These are phyloP conservation scores for Hanleya hanleyi DNA, from an alignment of 2,888 invertebrate species.

Conservation along the genomic window DNA sequence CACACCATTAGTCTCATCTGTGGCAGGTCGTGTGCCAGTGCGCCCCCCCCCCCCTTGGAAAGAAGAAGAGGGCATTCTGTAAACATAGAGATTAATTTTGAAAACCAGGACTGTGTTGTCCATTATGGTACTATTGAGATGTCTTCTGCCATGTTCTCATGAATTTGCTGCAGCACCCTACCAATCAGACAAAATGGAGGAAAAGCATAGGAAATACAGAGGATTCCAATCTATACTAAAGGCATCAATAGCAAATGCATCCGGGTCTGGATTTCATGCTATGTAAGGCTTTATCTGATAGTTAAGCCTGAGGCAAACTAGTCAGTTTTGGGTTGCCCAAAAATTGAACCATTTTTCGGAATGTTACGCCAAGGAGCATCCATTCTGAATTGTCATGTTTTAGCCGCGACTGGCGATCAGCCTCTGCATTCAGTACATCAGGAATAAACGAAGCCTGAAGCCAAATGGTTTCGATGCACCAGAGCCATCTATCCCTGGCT, in stretches of 20 bases:
- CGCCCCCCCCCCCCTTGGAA: neutral
- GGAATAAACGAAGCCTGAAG: neutral
- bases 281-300: constrained; percentile 8
- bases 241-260: neutral
- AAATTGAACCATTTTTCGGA: neutral
- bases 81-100: constrained; percentile 6
- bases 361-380: neutral
- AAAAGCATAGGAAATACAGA: neutral
- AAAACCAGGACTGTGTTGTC: constrained; percentile 16
- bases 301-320: constrained; percentile 10
- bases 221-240: neutral
- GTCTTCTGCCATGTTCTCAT: neutral
- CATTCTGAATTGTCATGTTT: constrained; percentile 5
- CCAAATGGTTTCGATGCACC: neutral
- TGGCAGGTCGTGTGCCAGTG: neutral
- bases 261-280: constrained; percentile 12
- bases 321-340: constrained; percentile 1
- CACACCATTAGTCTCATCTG: neutral
- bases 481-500: neutral
- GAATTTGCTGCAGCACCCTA: constrained; percentile 4
- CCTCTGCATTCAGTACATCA: neutral
- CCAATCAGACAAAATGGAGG: neutral
- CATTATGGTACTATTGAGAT: constrained; percentile 11
- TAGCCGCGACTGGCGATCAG: neutral
- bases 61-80: neutral